Evolutionary conservation across 2,113 vertebrate genomes (phyloP).

Genomic region (Spea multiplicata): DNA sequence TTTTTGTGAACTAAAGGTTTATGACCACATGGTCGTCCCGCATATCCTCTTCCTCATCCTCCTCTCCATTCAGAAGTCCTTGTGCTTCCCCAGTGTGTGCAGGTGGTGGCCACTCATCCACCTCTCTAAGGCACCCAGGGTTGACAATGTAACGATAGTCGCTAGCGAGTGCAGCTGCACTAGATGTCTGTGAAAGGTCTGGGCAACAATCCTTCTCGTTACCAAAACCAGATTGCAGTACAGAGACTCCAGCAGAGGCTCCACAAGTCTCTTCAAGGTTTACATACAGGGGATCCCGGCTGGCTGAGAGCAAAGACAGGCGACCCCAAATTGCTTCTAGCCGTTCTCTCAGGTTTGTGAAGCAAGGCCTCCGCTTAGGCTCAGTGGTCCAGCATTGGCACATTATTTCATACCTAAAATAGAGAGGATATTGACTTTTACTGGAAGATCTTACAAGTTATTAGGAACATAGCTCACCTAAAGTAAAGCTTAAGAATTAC

Average conservation of each 20-base stretch:
- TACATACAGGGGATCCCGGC: constrained; percentile 82
- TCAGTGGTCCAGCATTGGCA: constrained; percentile 94
- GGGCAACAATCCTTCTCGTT: constrained; percentile 55
- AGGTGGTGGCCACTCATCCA: constrained; percentile 58
- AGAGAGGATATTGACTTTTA: background rate
- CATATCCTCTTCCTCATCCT: constrained; percentile 61
- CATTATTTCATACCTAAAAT: constrained; percentile 91
- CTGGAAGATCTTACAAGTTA: no score
- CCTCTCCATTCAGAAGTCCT: constrained; percentile 61
- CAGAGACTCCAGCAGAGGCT: constrained; percentile 47
- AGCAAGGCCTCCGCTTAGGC: constrained; percentile 87
- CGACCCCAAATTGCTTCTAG: constrained; percentile 77
- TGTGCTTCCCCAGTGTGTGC: constrained; percentile 56
- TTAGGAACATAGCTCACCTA: no score
- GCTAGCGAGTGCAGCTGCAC: constrained; percentile 68
- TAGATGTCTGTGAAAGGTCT: constrained; percentile 55
- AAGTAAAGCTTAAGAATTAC: no score
- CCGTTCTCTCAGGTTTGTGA: constrained; percentile 76
- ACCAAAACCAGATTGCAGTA: constrained; percentile 54
- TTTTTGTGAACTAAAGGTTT: constrained; percentile 48
- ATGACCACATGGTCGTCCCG: constrained; percentile 54
- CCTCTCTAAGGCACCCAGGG: constrained; percentile 66
- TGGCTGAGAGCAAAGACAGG: constrained; percentile 68
- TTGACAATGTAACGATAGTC: constrained; percentile 92
- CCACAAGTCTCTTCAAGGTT: constrained; percentile 76